Evolutionary conservation across 1,140 invertebrate species (phyloP).

Genomic region (Eurosta solidaginis): DNA sequence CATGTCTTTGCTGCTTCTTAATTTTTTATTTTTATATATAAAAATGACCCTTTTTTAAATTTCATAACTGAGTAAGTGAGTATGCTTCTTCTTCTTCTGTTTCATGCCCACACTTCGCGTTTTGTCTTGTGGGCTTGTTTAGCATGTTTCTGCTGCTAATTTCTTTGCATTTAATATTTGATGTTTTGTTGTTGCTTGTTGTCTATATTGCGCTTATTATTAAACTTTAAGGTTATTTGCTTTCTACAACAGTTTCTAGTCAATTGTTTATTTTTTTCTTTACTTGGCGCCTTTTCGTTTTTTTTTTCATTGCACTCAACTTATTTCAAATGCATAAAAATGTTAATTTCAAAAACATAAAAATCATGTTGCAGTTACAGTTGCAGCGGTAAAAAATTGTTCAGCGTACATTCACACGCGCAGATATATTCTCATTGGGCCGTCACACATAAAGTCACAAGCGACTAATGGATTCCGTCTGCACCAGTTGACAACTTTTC

Average conservation of each 20-base stretch:
- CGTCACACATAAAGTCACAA: background rate
- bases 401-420: background rate
- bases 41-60: background rate
- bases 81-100: background rate
- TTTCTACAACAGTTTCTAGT: background rate
- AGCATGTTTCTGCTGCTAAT: background rate
- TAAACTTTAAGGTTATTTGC: background rate
- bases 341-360: background rate
- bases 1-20: background rate
- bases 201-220: background rate
- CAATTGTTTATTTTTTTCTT: background rate
- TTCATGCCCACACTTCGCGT: background rate
- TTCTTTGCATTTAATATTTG: background rate
- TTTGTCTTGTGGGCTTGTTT: background rate
- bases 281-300: background rate
- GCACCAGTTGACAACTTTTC: slow-evolving; percentile 16
- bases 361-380: background rate
- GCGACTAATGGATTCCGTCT: background rate
- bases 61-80: background rate
- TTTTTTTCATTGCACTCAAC: background rate
- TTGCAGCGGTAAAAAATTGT: background rate
- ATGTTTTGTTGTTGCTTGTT: background rate
- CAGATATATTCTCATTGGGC: slow-evolving; percentile 4
- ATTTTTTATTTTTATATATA: background rate
- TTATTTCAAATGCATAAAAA: slow-evolving; percentile 18